A percentile compares a stretch with the other conserved stretches of the same genome.
Evolutionary conservation across 2,113 vertebrate genomes (phyloP).

Genomic region (Oreocharis arfaki): DNA sequence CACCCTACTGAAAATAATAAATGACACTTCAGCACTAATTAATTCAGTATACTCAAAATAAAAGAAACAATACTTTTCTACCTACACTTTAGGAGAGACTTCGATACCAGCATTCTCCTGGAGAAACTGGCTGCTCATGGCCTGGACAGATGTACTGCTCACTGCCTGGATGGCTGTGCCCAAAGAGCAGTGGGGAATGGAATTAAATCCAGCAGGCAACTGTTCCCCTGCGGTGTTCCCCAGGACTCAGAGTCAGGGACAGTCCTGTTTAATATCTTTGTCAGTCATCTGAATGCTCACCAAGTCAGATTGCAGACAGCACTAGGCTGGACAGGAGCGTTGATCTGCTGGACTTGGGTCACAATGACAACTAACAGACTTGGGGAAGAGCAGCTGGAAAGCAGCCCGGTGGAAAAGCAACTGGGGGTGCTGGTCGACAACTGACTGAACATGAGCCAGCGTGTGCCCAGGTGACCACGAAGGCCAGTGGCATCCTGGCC

Average conservation of each 20-base stretch:
- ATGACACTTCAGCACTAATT: neutral
- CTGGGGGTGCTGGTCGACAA: neutral
- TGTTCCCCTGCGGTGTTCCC: neutral
- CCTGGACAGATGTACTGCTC: neutral
- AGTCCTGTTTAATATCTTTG: neutral
- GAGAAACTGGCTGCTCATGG: neutral
- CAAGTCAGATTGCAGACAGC: neutral
- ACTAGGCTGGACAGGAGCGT: neutral
- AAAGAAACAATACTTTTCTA: neutral
- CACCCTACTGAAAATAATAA: neutral
- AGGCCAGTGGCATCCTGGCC: neutral
- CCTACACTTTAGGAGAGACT: neutral
- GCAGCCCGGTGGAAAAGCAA: neutral
- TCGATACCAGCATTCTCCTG: neutral
- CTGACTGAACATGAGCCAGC: accelerated
- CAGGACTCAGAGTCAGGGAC: too few species aligned
- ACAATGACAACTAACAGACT: neutral
- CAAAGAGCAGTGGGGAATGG: neutral
- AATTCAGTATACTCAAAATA: neutral
- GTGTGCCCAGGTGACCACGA: neutral
- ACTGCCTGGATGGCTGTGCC: neutral
- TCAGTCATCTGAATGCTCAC: neutral
- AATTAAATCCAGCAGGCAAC: neutral
- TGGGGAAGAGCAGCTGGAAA: neutral
- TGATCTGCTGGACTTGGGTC: neutral